Evolutionary conservation across 2,888 invertebrate genomes (phyloP).

Genomic region (Alitta virens): DNA sequence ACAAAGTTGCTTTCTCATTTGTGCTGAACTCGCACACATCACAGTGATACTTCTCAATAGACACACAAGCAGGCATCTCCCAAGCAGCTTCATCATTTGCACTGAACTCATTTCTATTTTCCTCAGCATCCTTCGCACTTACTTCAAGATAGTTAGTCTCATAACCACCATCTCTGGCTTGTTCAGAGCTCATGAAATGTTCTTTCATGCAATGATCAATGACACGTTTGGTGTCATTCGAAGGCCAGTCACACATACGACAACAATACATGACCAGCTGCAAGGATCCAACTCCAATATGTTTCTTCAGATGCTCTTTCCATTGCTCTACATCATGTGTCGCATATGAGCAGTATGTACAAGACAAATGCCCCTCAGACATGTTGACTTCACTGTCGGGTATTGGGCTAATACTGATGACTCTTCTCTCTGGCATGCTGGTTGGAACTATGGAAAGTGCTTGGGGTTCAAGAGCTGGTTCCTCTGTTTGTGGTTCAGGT

Average conservation of each 20-base stretch:
- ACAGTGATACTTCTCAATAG: constrained; percentile 10
- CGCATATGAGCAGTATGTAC: background rate
- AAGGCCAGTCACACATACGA: constrained; percentile 8
- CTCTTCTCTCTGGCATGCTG: too few species aligned
- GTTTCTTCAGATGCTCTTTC: constrained; percentile 5
- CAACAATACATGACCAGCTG: constrained; percentile 7
- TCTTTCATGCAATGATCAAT: constrained; percentile 13
- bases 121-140: background rate
- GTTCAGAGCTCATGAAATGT: background rate
- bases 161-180: background rate
- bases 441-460: too few species aligned
- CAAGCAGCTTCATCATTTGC: background rate
- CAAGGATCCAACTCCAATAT: background rate
- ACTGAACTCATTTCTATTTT: background rate
- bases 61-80: background rate
- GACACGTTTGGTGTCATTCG: background rate
- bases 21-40: constrained; percentile 15
- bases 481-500: too few species aligned
- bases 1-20: constrained; percentile 6
- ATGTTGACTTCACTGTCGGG: background rate
- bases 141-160: background rate
- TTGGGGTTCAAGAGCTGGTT: too few species aligned
- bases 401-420: too few species aligned
- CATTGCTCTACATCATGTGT: constrained; percentile 1
- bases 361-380: background rate